These are phyloP conservation scores for Acrobasis consociella DNA, from an alignment of 2,888 invertebrate species.

Conservation along the genomic window DNA sequence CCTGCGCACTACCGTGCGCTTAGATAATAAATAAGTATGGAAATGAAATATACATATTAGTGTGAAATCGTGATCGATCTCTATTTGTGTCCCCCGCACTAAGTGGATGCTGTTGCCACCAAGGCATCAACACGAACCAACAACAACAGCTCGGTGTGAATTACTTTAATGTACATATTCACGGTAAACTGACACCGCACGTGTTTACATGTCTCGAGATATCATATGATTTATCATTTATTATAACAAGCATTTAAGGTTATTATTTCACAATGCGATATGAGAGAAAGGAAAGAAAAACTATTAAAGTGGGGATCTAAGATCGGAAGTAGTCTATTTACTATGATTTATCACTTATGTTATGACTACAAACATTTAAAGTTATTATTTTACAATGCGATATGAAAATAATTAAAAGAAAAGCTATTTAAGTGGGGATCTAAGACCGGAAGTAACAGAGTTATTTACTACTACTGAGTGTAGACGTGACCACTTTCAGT, in stretches of 20 bases:
- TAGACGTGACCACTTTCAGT: no score
- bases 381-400: constrained; percentile 21
- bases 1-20: no score
- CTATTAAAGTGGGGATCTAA: background rate
- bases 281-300: constrained; percentile 9
- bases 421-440: constrained; percentile 1
- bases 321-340: constrained; percentile 1
- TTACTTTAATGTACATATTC: constrained; percentile 64
- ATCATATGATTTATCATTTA: constrained; percentile 65
- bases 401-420: constrained; percentile 7
- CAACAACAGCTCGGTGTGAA: constrained; percentile 61
- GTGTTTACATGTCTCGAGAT: constrained; percentile 50
- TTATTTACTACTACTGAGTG: background rate
- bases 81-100: constrained; percentile 63
- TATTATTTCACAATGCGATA: constrained; percentile 22
- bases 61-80: constrained; percentile 46
- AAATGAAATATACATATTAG: constrained; percentile 45
- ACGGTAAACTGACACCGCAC: constrained; percentile 58
- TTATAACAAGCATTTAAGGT: constrained; percentile 39
- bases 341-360: constrained; percentile 60
- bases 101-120: constrained; percentile 53
- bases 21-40: constrained; percentile 21
- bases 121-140: constrained; percentile 48
- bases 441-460: background rate
- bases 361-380: constrained; percentile 41